Percentiles rank a stretch among this genome's conserved stretches.
phyloP scores from a whole-genome alignment of 2,113 vertebrate species.

The Chaenogobius annularis region DNA sequence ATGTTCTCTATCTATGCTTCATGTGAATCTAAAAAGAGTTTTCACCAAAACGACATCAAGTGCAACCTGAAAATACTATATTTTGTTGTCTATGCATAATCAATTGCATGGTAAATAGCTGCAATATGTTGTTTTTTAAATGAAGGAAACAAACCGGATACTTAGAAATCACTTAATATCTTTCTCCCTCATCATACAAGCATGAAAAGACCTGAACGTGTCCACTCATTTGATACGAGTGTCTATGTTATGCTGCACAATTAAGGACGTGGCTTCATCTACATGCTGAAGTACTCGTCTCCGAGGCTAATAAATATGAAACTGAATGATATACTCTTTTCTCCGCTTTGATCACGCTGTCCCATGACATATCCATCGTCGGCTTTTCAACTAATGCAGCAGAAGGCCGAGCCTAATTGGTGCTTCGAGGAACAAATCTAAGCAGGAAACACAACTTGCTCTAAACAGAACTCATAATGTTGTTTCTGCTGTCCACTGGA shows the following conservation, averaged over 20 bases:
- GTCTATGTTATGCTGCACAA: conserved; percentile 62
- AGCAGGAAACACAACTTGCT: conserved; percentile 69
- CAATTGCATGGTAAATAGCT: neutral
- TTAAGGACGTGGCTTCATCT: conserved; percentile 58
- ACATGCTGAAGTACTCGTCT: conserved; percentile 68
- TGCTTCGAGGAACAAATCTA: conserved; percentile 76
- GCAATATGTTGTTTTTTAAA: neutral
- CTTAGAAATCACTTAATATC: neutral
- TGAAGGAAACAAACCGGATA: neutral
- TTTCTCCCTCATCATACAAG: conserved; percentile 20
- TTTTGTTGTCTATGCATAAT: neutral
- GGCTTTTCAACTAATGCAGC: conserved; percentile 70
- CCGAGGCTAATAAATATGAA: conserved; percentile 75
- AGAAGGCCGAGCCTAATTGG: conserved; percentile 74
- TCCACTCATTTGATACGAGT: conserved; percentile 64
- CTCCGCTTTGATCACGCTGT: conserved; percentile 73
- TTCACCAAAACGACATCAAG: neutral
- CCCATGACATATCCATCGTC: conserved; percentile 74
- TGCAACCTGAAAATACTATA: neutral
- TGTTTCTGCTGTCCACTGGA: conserved; percentile 50
- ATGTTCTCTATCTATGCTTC: too few relatives aligned
- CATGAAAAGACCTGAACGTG: conserved; percentile 65
- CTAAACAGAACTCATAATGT: conserved; percentile 66
- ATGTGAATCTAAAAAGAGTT: too few relatives aligned
- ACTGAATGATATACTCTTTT: conserved; percentile 62